Evolutionary conservation across 2,113 vertebrate genomes (phyloP).

Genomic region (Tragelaphus buxtoni): DNA sequence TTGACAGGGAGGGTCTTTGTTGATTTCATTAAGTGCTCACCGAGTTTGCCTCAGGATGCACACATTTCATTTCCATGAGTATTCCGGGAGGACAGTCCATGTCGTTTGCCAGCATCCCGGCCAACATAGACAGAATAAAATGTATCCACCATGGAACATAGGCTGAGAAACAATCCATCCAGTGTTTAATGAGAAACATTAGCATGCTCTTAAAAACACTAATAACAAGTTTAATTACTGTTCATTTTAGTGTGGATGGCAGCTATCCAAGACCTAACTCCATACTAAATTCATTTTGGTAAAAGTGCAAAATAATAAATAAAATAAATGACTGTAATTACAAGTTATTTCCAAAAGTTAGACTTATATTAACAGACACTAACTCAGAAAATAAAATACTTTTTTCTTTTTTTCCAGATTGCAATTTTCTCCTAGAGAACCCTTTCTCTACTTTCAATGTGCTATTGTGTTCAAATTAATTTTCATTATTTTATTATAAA

Average conservation of each 20-base stretch:
- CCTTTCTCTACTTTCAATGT: background rate
- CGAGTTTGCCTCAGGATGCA: background rate
- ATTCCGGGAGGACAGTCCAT: background rate
- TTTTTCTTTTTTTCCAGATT: background rate
- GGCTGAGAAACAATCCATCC: constrained; percentile 1
- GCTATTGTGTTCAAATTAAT: background rate
- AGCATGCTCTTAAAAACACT: constrained; percentile 41
- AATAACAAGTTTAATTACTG: constrained; percentile 58
- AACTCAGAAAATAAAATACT: background rate
- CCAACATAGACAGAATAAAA: constrained; percentile 26
- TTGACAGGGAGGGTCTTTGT: background rate
- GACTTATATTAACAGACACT: background rate
- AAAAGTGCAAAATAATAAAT: background rate
- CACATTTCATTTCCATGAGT: background rate
- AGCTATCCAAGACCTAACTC: background rate
- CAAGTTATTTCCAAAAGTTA: background rate
- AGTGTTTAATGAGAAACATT: constrained; percentile 46
- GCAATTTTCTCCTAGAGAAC: background rate
- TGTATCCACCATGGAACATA: background rate
- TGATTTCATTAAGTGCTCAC: background rate
- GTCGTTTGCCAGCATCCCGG: background rate
- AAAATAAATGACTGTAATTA: background rate
- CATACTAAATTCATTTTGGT: constrained; percentile 15
- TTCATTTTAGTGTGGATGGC: constrained; percentile 29
- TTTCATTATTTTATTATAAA: background rate